phyloP scores from a whole-genome alignment of 2,113 vertebrate species.

The Petromus typicus region DNA sequence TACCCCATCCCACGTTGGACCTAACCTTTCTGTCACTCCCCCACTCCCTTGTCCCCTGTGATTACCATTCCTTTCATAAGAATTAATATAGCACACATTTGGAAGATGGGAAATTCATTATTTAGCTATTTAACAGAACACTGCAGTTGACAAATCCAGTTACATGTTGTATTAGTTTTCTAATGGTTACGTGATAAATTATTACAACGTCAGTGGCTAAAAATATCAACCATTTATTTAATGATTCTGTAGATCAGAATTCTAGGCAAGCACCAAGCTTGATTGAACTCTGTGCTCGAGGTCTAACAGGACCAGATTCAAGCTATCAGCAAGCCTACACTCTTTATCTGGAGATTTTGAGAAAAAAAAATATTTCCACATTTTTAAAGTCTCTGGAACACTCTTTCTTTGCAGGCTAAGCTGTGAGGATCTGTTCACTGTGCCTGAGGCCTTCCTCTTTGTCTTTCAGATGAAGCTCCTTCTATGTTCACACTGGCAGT shows the following conservation, averaged over 20 bases:
- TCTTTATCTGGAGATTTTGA: not conserved
- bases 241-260: not conserved
- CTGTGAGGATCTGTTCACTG: not conserved
- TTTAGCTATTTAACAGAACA: constrained; percentile 48
- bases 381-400: not conserved
- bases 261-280: not conserved
- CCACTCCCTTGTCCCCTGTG: not conserved
- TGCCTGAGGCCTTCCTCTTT: accelerated
- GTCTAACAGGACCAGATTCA: not conserved
- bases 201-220: constrained; percentile 14
- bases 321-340: not conserved
- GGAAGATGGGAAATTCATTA: constrained; percentile 49
- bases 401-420: not conserved
- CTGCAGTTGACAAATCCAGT: constrained; percentile 55
- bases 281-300: not conserved
- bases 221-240: constrained; percentile 47
- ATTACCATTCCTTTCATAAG: constrained; percentile 40
- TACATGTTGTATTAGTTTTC: constrained; percentile 55
- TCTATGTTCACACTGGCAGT: not conserved
- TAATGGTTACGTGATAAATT: constrained; percentile 58
- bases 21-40: not conserved
- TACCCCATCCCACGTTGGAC: not conserved
- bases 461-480: not conserved
- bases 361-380: not conserved
- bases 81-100: constrained; percentile 45